Conservation (phyloP, 30 jellyfish, hydroid and myxozoan species). For the Pelagia noctiluca region DNA sequence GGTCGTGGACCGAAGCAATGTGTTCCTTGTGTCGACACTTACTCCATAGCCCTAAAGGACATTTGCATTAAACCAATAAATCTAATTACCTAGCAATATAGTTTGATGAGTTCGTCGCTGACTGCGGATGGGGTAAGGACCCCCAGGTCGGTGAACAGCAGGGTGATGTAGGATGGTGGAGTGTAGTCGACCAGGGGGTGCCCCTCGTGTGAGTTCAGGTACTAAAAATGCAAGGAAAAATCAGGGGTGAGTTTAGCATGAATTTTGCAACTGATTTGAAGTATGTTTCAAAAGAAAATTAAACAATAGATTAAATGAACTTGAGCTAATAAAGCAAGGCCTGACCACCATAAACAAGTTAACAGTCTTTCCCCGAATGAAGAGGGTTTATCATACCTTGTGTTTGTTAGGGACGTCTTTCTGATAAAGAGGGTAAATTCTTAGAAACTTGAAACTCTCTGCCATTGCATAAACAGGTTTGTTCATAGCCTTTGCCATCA, state of each 20-base stretch:
- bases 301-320: no score
- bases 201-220: slow-evolving; percentile 59
- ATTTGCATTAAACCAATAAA: not conserved
- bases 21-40: not conserved
- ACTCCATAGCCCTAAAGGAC: no score
- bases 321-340: not conserved
- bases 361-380: no score
- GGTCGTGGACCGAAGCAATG: not conserved
- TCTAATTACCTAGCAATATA: slow-evolving; percentile 61
- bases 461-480: slow-evolving; percentile 98
- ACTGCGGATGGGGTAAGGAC: slow-evolving; percentile 99
- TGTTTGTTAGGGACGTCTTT: slow-evolving; percentile 85
- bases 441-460: slow-evolving; percentile 92
- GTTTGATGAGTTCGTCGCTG: slow-evolving; percentile 95
- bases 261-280: no score
- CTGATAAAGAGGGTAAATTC: slow-evolving; percentile 93
- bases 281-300: no score
- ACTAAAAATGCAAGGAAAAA: slow-evolving; percentile 28
- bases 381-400: slow-evolving; percentile 59
- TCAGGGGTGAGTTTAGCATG: no score
- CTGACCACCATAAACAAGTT: no score
- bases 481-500: slow-evolving; percentile 95
- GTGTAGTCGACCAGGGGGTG: slow-evolving; percentile 97
- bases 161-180: slow-evolving; percentile 93
- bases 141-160: slow-evolving; percentile 93